These are phyloP conservation scores for Eciton burchellii DNA, from an alignment of 1,140 invertebrate species.

Conservation along the genomic window DNA sequence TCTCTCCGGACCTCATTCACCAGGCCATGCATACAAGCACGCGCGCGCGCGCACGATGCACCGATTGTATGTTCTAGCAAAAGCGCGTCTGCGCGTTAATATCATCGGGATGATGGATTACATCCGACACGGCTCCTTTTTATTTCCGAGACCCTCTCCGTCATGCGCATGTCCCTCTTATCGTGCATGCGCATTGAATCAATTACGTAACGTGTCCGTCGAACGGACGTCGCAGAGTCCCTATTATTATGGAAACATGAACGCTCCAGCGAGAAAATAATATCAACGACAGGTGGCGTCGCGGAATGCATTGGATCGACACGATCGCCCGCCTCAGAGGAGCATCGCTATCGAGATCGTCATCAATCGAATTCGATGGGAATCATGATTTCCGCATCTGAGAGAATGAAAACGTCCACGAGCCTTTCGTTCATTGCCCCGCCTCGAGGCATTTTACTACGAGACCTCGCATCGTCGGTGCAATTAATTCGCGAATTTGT, in stretches of 20 bases:
- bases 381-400: no score
- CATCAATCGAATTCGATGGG: conserved; percentile 4
- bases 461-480: no score
- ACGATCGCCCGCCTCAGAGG: neutral
- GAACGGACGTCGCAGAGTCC: neutral
- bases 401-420: neutral
- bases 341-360: neutral
- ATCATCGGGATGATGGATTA: conserved; percentile 78
- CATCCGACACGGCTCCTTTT: conserved; percentile 63
- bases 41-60: conserved; percentile 30
- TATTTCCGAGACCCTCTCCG: conserved; percentile 64
- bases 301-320: conserved; percentile 5
- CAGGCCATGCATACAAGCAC: conserved; percentile 18
- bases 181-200: conserved; percentile 57
- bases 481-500: conserved; percentile 50
- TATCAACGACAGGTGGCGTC: conserved; percentile 18
- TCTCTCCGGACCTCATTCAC: conserved; percentile 14
- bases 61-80: conserved; percentile 44
- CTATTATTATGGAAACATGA: conserved; percentile 39
- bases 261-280: conserved; percentile 13
- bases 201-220: neutral
- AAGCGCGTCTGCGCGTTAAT: conserved; percentile 74
- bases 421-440: neutral
- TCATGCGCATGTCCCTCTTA: conserved; percentile 50
- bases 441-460: no score